Base-by-base conservation (phyloP, 2,797 vertebrate genomes). In the Diglossa cyanea region DNA sequence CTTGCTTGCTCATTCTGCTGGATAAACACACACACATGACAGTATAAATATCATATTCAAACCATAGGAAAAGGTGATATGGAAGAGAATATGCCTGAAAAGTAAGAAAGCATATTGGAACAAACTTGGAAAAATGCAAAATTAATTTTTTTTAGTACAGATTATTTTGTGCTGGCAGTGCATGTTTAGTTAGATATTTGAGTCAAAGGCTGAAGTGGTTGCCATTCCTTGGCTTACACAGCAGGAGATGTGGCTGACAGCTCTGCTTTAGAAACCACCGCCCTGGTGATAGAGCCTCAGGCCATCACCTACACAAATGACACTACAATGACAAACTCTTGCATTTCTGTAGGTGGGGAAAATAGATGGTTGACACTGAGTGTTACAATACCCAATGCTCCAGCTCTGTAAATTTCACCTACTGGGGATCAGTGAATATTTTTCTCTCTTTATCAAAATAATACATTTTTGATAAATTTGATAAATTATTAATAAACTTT, bases 1-100 rank as follows among this genome's bases (percentile, higher is more conserved):
- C 12, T 63, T 68, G 23, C 15, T 79, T 5, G 1, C n/a, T 88
- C 19, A 4, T 24, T 63, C 19, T 73, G 28, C 30, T 45, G 25
- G 3, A 6, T 8, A 16, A 3, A 35, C 12, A 82, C 2, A 50
- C 4, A 68, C 7, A 19, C 4, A 40, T 0, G 8, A 2, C 9
- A 50, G 42, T 14, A 42, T 13, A 87, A 75, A 76, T 73, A 81
- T 61, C 7, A 24, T 48, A 28, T 77, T 79, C 17, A 83, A 76
- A 87, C 11, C 8, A n/a, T 3, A 62, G 4, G 4, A 78, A n/a
- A 79, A 62, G 6, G 16, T 53, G 13, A 2, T 45, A 9, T 1
- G 2, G 50, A 51, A 65, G 8, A 13, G 9, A 57, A 40, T 7
- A 17, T n/a, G 30, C 15, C 37, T 39, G 57, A 60, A 83, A 62